Evolutionary conservation across 2,113 vertebrate genomes (phyloP).

Genomic region (Neoarius graeffei): DNA sequence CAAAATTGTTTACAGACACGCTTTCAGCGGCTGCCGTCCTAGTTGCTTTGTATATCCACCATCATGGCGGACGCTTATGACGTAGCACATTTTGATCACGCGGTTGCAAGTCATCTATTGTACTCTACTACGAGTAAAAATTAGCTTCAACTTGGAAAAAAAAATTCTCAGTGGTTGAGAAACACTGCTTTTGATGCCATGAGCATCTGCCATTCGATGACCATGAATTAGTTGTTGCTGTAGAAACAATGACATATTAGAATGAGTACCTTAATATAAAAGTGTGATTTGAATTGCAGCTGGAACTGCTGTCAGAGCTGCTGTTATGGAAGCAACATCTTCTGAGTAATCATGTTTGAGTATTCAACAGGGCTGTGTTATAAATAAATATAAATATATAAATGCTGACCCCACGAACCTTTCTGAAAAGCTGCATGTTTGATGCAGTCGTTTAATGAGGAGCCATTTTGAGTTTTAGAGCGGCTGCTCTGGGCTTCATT

Average conservation of each 20-base stretch:
- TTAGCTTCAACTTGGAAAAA: no score
- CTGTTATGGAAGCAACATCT: not conserved
- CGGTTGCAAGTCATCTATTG: no score
- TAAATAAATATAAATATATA: slow-evolving; percentile 47
- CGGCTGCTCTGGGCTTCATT: slow-evolving; percentile 84
- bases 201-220: not conserved
- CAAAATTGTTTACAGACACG: no score
- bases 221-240: not conserved
- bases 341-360: not conserved
- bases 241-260: not conserved
- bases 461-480: slow-evolving; percentile 69
- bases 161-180: no score
- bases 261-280: not conserved
- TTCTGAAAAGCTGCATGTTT: slow-evolving; percentile 59
- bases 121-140: no score
- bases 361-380: not conserved
- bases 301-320: not conserved
- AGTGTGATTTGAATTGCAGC: not conserved
- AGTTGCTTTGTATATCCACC: no score
- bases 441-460: slow-evolving; percentile 71
- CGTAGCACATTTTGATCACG: no score
- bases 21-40: no score
- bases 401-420: slow-evolving; percentile 39
- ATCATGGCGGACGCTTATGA: no score
- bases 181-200: no score